These are phyloP conservation scores for Biston stratarius DNA, from an alignment of 2,888 invertebrate species.

Conservation along the genomic window DNA sequence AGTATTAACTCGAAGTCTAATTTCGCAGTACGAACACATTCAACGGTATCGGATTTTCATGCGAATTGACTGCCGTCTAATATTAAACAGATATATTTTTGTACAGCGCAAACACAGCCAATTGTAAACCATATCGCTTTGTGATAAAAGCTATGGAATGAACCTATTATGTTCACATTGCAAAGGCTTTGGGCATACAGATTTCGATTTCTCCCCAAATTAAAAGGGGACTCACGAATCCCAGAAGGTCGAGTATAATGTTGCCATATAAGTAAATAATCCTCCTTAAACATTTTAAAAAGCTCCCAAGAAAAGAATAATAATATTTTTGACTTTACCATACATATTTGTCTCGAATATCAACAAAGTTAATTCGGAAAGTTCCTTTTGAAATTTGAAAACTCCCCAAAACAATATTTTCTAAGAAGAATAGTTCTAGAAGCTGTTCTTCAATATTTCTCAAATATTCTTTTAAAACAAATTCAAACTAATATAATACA, in stretches of 20 bases:
- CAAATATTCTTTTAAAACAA: too few species aligned
- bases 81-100: constrained; percentile 32
- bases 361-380: too few species aligned
- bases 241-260: constrained; percentile 55
- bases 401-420: too few species aligned
- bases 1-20: constrained; percentile 24
- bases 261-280: constrained; percentile 19
- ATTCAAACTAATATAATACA: too few species aligned
- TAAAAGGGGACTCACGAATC: constrained; percentile 65
- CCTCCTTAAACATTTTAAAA: not conserved
- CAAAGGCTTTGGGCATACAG: constrained; percentile 47
- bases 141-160: constrained; percentile 41
- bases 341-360: too few species aligned
- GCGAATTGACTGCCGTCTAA: constrained; percentile 29
- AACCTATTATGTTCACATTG: constrained; percentile 44
- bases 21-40: constrained; percentile 16
- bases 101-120: constrained; percentile 13
- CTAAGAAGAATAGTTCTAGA: too few species aligned
- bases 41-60: constrained; percentile 27
- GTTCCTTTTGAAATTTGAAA: too few species aligned
- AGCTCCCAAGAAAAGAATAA: not conserved
- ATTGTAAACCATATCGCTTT: constrained; percentile 41
- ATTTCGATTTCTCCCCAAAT: constrained; percentile 68
- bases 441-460: too few species aligned
- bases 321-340: too few species aligned